phyloP scores from a whole-genome alignment of 2,888 invertebrate genomes.

The Mythimna ferrago region DNA sequence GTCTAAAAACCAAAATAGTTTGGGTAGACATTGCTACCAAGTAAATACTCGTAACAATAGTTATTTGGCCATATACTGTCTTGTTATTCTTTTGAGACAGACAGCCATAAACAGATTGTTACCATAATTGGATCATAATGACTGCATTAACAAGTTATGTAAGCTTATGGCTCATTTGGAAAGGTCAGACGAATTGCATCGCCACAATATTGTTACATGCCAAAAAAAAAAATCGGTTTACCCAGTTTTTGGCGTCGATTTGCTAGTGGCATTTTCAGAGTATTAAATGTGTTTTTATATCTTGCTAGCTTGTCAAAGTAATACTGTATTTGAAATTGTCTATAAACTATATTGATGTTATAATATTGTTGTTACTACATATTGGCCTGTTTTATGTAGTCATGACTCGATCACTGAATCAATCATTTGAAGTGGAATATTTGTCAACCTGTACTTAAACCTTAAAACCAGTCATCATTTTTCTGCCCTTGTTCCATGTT shows the following conservation, averaged over 20 bases:
- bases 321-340: too few species aligned
- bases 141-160: constrained; percentile 35
- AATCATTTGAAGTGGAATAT: too few species aligned
- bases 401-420: too few species aligned
- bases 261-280: neutral
- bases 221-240: neutral
- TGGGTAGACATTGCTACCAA: too few species aligned
- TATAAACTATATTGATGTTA: too few species aligned
- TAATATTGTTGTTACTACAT: too few species aligned
- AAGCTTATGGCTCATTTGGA: constrained; percentile 13
- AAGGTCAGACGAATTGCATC: constrained; percentile 21
- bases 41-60: too few species aligned
- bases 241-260: neutral
- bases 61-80: constrained; percentile 1
- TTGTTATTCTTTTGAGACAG: constrained; percentile 12
- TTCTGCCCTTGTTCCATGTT: too few species aligned
- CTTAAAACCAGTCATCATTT: too few species aligned
- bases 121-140: constrained; percentile 28
- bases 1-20: neutral
- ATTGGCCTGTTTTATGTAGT: too few species aligned
- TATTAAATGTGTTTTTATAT: neutral
- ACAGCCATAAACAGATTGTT: constrained; percentile 16
- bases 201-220: neutral
- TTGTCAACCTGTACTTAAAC: too few species aligned
- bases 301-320: too few species aligned